phyloP scores from a whole-genome alignment of 2,797 vertebrate species.

The Hippoglossus hippoglossus region DNA sequence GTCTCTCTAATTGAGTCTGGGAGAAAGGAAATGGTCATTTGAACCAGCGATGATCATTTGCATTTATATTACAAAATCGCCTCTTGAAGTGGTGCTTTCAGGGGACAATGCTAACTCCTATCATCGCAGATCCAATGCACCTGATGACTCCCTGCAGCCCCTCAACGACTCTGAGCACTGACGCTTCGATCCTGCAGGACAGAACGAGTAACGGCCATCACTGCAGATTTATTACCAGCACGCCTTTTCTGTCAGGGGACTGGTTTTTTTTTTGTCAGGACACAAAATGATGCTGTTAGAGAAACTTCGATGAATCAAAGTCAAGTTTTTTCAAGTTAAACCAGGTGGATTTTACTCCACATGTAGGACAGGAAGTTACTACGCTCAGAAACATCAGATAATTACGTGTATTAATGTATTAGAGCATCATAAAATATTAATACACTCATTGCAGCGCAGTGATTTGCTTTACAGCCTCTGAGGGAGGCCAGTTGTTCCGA shows the following conservation, averaged over 20 bases:
- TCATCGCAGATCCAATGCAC: conserved; percentile 48
- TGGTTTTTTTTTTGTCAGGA: conserved; percentile 8
- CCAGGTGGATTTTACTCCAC: conserved; percentile 1
- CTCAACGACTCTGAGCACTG: conserved; percentile 32
- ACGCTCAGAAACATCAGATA: conserved; percentile 24
- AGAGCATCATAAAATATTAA: conserved; percentile 54
- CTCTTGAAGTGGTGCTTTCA: conserved; percentile 69
- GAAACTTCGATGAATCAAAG: background rate
- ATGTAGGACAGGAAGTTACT: conserved; percentile 17
- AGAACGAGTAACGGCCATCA: conserved; percentile 43
- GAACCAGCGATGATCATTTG: conserved; percentile 71
- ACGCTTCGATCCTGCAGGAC: conserved; percentile 43
- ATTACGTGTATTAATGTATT: conserved; percentile 21
- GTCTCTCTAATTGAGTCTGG: conserved; percentile 53
- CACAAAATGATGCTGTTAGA: conserved; percentile 15
- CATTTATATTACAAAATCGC: conserved; percentile 75
- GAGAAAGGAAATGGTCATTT: conserved; percentile 59
- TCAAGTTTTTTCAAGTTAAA: conserved; percentile 2
- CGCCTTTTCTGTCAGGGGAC: conserved; percentile 19
- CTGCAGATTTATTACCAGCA: conserved; percentile 46
- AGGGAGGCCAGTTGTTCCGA: conserved; percentile 53
- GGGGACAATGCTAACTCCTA: conserved; percentile 55
- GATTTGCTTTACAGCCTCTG: conserved; percentile 56
- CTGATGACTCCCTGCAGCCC: conserved; percentile 67
- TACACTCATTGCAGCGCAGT: conserved; percentile 41